Base-by-base conservation (phyloP, 1,140 invertebrate genomes). In the Uloborus diversus region DNA sequence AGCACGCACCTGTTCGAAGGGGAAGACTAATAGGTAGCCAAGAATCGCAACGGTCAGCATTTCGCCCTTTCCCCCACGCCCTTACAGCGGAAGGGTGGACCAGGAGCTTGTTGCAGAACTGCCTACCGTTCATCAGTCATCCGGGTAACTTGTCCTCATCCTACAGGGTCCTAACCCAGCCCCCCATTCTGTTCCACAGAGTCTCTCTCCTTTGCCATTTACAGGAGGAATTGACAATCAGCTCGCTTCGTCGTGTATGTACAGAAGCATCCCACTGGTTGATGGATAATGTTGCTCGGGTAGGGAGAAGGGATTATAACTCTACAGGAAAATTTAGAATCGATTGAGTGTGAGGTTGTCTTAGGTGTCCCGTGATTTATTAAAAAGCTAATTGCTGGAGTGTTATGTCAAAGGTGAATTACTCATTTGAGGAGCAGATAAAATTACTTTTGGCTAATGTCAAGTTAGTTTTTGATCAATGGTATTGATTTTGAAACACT, bases 71-170 rank as follows among this genome's bases (percentile, higher is more conserved):
- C 37, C 37, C 37, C 2, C 1, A 9, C 37, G 49, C 53, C 69
- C 53, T 7, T 35, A 73, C 70, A 73, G 25, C 28, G 53, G 56
- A 73, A 73, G 57, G 70, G 70, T 62, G 70, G 70, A 20, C 57
- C 70, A 32, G 57, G 57, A 62, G 57, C 70, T 42, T 73, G 70
- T 73, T 62, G 68, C 70, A 2, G 70, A 20, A 73, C 70, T 47
- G 59, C 68, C 68, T n/a, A 71, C 68, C 33, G 53, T 59, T 59
- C 68, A 71, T 71, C 68, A 71, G 68, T 71, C 68, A 71, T 71
- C 47, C 33, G 49, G 14, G 68, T 37, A 71, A 57, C 68, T 71
- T 71, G 68, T 71, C 53, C 25, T n/a, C 13, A n/a, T 53, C 49
- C 13, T n/a, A 53, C 49, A n/a, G 49, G 49, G 42, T 66, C 64